A percentile compares a stretch with the other conserved stretches of the same genome.
Conservation (phyloP, 1,140 invertebrate species). For the Rhagoletis pomonella region DNA sequence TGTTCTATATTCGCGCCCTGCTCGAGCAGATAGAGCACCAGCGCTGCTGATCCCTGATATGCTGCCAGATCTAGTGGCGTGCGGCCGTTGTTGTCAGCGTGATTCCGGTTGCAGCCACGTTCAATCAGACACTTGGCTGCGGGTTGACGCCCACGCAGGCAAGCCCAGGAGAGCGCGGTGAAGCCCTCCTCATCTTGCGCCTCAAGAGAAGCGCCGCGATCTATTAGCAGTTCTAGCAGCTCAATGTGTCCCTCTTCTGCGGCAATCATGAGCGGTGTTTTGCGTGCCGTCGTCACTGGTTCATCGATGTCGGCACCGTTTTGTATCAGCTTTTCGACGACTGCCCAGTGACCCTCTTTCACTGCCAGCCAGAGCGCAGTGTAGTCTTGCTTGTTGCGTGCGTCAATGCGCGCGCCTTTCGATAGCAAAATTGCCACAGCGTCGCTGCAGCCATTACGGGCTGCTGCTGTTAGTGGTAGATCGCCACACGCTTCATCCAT, state of each 20-base stretch:
- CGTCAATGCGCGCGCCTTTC: slow-evolving; percentile 85
- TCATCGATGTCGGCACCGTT: slow-evolving; percentile 79
- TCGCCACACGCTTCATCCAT: slow-evolving; percentile 88
- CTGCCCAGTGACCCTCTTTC: slow-evolving; percentile 90
- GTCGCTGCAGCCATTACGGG: slow-evolving; percentile 84
- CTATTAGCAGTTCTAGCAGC: slow-evolving; percentile 89
- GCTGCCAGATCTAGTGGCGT: slow-evolving; percentile 93
- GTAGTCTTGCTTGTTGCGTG: slow-evolving; percentile 84
- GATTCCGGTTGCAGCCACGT: slow-evolving; percentile 86
- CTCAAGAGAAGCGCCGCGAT: slow-evolving; percentile 83
- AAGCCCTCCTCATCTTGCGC: slow-evolving; percentile 90
- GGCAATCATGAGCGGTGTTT: slow-evolving; percentile 90
- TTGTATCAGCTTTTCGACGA: slow-evolving; percentile 84
- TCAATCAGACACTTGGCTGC: slow-evolving; percentile 88
- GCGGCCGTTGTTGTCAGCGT: slow-evolving; percentile 88
- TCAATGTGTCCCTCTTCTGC: slow-evolving; percentile 93
- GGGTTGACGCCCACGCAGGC: slow-evolving; percentile 87
- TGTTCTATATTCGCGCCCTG: slow-evolving; percentile 92
- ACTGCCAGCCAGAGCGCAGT: slow-evolving; percentile 90
- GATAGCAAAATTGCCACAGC: slow-evolving; percentile 87
- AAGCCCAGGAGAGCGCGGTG: slow-evolving; percentile 93
- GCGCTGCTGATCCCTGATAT: slow-evolving; percentile 83
- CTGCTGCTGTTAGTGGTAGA: slow-evolving; percentile 91
- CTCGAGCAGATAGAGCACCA: slow-evolving; percentile 88
- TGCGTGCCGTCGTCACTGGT: slow-evolving; percentile 78